phyloP scores from a whole-genome alignment of 2,113 vertebrate species.

The Atrichornis clamosus region DNA sequence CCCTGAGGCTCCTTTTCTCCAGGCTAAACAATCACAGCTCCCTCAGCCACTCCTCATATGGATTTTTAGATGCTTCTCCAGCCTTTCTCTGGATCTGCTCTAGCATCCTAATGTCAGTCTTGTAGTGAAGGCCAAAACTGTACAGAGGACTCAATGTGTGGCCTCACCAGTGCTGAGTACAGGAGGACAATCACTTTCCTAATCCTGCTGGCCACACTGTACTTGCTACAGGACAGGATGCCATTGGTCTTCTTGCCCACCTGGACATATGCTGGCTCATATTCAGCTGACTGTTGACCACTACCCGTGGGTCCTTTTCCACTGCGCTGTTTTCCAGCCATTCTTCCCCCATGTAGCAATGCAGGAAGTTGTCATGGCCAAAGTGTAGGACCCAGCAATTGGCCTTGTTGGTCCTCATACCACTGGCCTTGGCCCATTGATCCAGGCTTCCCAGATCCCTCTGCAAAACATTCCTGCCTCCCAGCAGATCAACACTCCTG shows the following conservation, averaged over 20 bases:
- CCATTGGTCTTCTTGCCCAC: not conserved
- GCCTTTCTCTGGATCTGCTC: not conserved
- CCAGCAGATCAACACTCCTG: no score
- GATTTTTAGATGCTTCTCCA: not conserved
- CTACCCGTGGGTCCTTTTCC: not conserved
- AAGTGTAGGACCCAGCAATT: not conserved
- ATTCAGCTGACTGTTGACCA: not conserved
- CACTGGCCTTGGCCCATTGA: not conserved
- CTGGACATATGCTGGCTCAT: not conserved
- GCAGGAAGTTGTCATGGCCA: no score
- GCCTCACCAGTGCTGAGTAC: not conserved
- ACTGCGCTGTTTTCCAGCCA: no score
- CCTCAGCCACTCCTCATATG: not conserved
- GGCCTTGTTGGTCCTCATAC: not conserved
- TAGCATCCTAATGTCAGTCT: not conserved
- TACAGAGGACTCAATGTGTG: not conserved
- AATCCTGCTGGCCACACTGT: not conserved
- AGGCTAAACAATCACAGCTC: not conserved
- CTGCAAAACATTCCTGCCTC: not conserved
- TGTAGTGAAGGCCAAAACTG: not conserved
- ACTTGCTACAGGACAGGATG: not conserved
- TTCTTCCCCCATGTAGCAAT: not conserved
- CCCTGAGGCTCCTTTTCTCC: not conserved
- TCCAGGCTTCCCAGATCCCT: not conserved
- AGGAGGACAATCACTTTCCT: not conserved